phyloP scores from a whole-genome alignment of 2,888 invertebrate species.

The Eucriotettix oculatus region DNA sequence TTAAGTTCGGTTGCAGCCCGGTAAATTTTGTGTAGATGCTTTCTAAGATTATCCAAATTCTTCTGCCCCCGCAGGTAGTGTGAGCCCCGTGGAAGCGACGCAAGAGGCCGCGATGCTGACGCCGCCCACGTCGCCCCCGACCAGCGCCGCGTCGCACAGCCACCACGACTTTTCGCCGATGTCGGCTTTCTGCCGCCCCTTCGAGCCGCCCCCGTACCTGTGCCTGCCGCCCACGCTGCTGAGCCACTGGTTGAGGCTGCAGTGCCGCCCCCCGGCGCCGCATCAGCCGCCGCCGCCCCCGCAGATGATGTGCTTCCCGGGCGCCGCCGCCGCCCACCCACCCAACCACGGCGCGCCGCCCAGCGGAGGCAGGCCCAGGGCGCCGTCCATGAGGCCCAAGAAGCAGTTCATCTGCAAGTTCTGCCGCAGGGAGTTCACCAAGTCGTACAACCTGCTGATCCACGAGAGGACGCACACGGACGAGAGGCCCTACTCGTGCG shows the following conservation, averaged over 20 bases:
- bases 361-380: slow-evolving; percentile 35
- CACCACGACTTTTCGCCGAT: not conserved
- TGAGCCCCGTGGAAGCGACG: slow-evolving; percentile 24
- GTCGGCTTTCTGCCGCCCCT: slow-evolving; percentile 1
- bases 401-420: slow-evolving; percentile 98
- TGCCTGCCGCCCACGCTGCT: slow-evolving; percentile 10
- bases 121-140: slow-evolving; percentile 33
- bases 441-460: slow-evolving; percentile 91
- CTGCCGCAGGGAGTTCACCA: slow-evolving; percentile 93
- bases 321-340: not conserved
- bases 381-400: slow-evolving; percentile 48
- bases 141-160: not conserved
- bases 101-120: slow-evolving; percentile 43
- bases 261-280: not conserved
- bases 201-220: slow-evolving; percentile 20
- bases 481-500: slow-evolving; percentile 91
- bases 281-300: not conserved
- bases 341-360: slow-evolving; percentile 42
- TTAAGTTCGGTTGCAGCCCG: too few relatives aligned
- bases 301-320: not conserved
- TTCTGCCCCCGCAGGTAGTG: too few relatives aligned
- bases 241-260: slow-evolving; percentile 16
- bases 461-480: slow-evolving; percentile 96
- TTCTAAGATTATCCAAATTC: too few relatives aligned
- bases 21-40: too few relatives aligned